Conservation (phyloP, 37 sponge, comb jelly and placozoan species). For the Bolinopsis microptera region DNA sequence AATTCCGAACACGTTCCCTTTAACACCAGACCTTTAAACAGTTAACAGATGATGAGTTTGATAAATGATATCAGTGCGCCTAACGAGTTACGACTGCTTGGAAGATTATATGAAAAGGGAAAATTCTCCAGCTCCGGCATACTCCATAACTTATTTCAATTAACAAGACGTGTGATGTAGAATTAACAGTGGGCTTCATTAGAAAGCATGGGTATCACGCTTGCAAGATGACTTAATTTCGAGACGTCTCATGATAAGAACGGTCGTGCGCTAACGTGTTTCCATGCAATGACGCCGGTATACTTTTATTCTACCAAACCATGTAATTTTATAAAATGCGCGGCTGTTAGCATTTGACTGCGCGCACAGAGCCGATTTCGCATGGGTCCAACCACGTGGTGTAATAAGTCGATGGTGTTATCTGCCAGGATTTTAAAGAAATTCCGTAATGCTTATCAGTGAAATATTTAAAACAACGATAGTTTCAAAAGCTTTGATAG, state of each 20-base stretch:
- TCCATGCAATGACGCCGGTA: conserved; percentile 10
- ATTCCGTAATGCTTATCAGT: not conserved
- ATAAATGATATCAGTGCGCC: too few species aligned
- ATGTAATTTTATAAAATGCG: not conserved
- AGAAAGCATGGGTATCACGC: not conserved
- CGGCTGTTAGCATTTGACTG: not conserved
- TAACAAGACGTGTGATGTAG: too few species aligned
- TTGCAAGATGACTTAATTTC: not conserved
- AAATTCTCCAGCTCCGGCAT: too few species aligned
- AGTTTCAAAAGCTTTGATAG: not conserved
- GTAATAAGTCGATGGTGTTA: too few species aligned
- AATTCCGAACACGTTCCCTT: too few species aligned
- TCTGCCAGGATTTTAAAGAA: too few species aligned
- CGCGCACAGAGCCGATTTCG: not conserved
- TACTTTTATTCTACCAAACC: not conserved
- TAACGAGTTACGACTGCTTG: too few species aligned
- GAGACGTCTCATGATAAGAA: not conserved
- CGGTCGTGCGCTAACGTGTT: not conserved
- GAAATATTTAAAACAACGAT: not conserved
- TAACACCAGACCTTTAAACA: too few species aligned
- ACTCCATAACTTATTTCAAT: too few species aligned
- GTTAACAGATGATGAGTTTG: too few species aligned
- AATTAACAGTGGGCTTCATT: too few species aligned
- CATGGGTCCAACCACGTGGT: not conserved
- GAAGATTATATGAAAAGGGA: too few species aligned